These are phyloP conservation scores for Rattus rattus DNA, from an alignment of 2,113 vertebrate genomes.

Conservation along the genomic window DNA sequence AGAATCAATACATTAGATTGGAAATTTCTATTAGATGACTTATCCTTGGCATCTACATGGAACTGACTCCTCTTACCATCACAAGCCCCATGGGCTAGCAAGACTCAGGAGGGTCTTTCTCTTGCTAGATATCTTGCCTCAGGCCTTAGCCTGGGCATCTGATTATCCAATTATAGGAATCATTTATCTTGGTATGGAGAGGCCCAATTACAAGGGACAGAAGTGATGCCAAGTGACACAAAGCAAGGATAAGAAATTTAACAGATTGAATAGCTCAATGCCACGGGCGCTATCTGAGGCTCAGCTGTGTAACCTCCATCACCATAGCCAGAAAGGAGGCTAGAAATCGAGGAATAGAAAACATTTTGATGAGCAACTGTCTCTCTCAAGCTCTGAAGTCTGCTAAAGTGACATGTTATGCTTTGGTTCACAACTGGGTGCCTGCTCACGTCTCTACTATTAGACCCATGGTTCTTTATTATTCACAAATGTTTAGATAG, in stretches of 20 bases:
- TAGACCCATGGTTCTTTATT: not conserved
- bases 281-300: not conserved
- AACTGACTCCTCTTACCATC: not conserved
- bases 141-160: not conserved
- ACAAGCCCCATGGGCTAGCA: no score
- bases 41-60: not conserved
- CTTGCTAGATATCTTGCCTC: not conserved
- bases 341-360: not conserved
- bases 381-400: not conserved
- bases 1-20: not conserved
- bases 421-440: conserved; percentile 1
- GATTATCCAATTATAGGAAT: not conserved
- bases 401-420: not conserved
- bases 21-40: not conserved
- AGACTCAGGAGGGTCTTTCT: not conserved
- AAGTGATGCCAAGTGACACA: not conserved
- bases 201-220: not conserved
- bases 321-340: not conserved
- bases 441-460: not conserved
- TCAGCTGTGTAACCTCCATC: not conserved
- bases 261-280: not conserved
- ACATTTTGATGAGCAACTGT: not conserved
- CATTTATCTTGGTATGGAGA: conserved; percentile 4
- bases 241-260: not conserved
- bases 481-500: not conserved